Evolutionary conservation across 1,140 invertebrate species (phyloP).

Genomic region (Zaprionus tsacasi): DNA sequence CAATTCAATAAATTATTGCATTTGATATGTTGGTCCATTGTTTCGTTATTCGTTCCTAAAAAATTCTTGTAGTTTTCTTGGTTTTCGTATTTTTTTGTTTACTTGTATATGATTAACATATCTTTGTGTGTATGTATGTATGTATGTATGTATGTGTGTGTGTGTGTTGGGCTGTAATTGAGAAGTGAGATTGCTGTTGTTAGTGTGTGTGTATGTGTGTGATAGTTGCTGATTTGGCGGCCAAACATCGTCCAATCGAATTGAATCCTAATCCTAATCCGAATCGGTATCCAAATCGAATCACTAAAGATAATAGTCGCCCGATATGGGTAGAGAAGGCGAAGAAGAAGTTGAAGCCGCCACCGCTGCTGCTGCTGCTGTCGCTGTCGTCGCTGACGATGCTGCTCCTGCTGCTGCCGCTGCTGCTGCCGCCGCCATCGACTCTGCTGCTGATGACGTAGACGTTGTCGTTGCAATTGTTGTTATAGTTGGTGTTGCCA

Average conservation of each 20-base stretch:
- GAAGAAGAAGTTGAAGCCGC: conserved; percentile 24
- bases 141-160: conserved; percentile 3
- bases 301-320: conserved; percentile 76
- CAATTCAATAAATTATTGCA: conserved; percentile 82
- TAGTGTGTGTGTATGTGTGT: conserved; percentile 22
- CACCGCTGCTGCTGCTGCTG: conserved; percentile 33
- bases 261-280: conserved; percentile 48
- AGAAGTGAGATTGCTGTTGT: conserved; percentile 37
- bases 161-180: conserved; percentile 40
- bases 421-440: conserved; percentile 2
- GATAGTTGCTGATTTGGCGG: conserved; percentile 42
- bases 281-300: conserved; percentile 44
- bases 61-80: conserved; percentile 73
- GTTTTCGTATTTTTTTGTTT: conserved; percentile 26
- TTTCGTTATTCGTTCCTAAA: conserved; percentile 83
- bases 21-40: conserved; percentile 84
- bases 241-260: conserved; percentile 49
- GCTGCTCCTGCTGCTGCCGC: conserved; percentile 15
- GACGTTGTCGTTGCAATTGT: conserved; percentile 11
- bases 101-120: conserved; percentile 13
- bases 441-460: background rate
- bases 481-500: conserved; percentile 22
- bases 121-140: conserved; percentile 18
- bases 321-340: conserved; percentile 55
- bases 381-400: conserved; percentile 19